Base-by-base conservation (phyloP, 1,140 invertebrate genomes). In the Adoxophyes honmai region DNA sequence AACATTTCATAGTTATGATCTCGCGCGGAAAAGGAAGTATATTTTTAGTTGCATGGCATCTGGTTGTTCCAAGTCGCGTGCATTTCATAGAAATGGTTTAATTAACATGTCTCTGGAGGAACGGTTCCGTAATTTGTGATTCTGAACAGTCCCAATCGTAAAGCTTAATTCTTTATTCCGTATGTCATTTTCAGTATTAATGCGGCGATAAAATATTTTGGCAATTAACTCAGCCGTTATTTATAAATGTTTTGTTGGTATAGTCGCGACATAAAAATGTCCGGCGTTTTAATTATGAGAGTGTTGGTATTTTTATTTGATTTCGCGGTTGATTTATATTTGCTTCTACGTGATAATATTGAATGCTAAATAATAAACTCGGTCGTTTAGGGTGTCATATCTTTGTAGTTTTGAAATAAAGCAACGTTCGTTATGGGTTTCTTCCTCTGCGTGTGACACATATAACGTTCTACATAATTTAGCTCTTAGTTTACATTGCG, bases 1-100 rank as follows among this genome's bases (percentile, higher is more conserved):
- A 75, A 68, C 77, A 84, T 85, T 85, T 84, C 81, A 79, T 87
- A 87, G 85, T 81, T 86, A 86, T 86, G 80, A 78, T 66, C 74
- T 69, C 33, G 73, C 77, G 74, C 74, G 83, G 81, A 87, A 86
- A 86, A 79, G 82, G 82, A 88, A 86, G 85, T 88, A 52, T 88
- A 88, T 88, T 83, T 88, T 81, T 86, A 84, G 75, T 59, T 60
- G 61, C 66, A 70, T 62, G 78, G 85, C 85, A 88, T 88, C 85
- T 88, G 85, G 74, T 68, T 64, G 60, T 59, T 68, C 59, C 64
- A 65, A 76, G 60, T 70, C 66, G 69, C 71, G 65, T 62, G 71
- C 70, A 64, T 81, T 86, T 83, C 79, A 81, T 68, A 74, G 82
- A 83, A 86, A 75, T 70, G 66, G 57, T 68, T 78, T 79, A 88